A percentile compares a stretch with the other conserved stretches of the same genome.
These are phyloP conservation scores for Silurus glanis DNA, from an alignment of 2,113 vertebrate genomes.

Conservation along the genomic window DNA sequence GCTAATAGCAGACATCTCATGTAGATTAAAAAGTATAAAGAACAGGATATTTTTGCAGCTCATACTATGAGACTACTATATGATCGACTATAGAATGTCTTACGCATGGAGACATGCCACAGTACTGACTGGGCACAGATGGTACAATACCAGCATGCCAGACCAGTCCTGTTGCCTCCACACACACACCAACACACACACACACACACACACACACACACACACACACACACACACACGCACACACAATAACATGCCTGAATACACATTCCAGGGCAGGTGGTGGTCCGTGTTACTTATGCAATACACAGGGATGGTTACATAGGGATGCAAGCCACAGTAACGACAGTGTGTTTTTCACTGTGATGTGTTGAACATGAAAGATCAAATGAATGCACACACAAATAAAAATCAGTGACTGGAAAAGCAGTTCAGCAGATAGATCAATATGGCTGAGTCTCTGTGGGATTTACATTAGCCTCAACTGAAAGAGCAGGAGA, in stretches of 20 bases:
- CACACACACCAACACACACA: conserved; percentile 42
- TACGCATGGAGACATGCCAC: conserved; percentile 62
- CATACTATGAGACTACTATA: conserved; percentile 22
- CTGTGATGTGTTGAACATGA: conserved; percentile 35
- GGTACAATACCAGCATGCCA: conserved; percentile 71
- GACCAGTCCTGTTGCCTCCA: conserved; percentile 62
- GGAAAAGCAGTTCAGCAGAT: conserved; percentile 61
- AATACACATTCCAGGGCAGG: conserved; percentile 40
- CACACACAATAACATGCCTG: conserved; percentile 29
- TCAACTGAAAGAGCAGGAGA: conserved; percentile 35
- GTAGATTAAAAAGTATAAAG: not conserved
- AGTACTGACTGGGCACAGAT: conserved; percentile 73
- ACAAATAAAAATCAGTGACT: conserved; percentile 47
- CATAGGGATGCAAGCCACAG: not conserved
- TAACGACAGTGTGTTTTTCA: conserved; percentile 2
- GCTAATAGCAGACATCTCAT: not conserved
- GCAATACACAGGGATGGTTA: conserved; percentile 11
- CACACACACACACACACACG: conserved; percentile 44
- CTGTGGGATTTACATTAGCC: conserved; percentile 61
- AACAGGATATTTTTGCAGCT: not conserved
- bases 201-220: conserved; percentile 42
- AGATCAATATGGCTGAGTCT: conserved; percentile 59
- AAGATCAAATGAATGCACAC: conserved; percentile 48
- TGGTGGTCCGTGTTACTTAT: conserved; percentile 22
- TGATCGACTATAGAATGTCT: conserved; percentile 55